Conservation (phyloP, 2,888 invertebrate genomes). For the Odontocolon sp. region DNA sequence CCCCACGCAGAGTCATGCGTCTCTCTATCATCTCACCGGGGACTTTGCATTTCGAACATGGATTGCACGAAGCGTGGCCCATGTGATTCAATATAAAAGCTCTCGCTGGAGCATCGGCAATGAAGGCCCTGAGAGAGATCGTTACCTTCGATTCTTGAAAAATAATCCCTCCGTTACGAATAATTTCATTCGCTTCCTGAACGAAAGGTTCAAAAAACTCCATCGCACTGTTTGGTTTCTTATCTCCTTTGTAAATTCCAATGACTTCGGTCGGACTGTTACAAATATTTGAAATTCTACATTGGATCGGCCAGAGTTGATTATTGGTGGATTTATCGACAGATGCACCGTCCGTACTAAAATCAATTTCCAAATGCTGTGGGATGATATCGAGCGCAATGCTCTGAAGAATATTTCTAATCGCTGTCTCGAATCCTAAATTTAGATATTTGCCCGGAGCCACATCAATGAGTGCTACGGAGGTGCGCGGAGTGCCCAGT, state of each 20-base stretch:
- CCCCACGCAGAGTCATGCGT: constrained; percentile 41
- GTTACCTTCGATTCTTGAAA: constrained; percentile 10
- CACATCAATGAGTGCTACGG: constrained; percentile 7
- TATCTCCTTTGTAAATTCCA: constrained; percentile 55
- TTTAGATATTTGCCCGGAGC: constrained; percentile 46
- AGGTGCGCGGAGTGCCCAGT: constrained; percentile 24
- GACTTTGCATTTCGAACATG: constrained; percentile 59
- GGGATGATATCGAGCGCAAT: constrained; percentile 19
- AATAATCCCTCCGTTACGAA: constrained; percentile 44
- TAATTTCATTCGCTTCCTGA: neutral
- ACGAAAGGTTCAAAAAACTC: constrained; percentile 53
- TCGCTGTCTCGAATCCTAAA: constrained; percentile 35
- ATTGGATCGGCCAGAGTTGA: constrained; percentile 65
- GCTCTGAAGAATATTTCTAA: constrained; percentile 17
- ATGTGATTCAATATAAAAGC: constrained; percentile 53
- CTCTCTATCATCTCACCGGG: constrained; percentile 45
- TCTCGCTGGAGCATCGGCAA: constrained; percentile 64
- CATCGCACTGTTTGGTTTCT: constrained; percentile 15
- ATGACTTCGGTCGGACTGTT: constrained; percentile 40
- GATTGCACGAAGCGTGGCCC: constrained; percentile 55
- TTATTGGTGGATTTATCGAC: constrained; percentile 23
- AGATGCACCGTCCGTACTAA: constrained; percentile 53
- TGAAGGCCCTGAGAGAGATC: constrained; percentile 47
- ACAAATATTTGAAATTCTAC: constrained; percentile 45
- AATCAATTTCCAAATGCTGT: neutral